A percentile compares a stretch with the other conserved stretches of the same genome.
phyloP scores from a whole-genome alignment of 2,797 vertebrate species.

The Falco novaeseelandiae region DNA sequence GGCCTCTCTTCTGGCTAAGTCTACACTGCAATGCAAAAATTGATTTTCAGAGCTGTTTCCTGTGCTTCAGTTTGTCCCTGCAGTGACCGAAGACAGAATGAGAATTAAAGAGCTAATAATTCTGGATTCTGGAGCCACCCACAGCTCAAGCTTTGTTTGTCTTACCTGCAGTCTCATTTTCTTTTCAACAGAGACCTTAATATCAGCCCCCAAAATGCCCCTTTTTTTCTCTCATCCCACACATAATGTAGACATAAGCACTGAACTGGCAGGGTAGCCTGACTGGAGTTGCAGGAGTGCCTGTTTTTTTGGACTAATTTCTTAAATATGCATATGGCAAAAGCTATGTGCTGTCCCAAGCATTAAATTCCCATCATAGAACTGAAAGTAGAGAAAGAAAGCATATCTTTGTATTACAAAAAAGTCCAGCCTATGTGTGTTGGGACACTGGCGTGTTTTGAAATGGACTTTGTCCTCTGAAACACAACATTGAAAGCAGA shows the following conservation, averaged over 20 bases:
- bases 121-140: neutral
- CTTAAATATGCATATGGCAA: neutral
- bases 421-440: neutral
- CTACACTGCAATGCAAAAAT: neutral
- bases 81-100: neutral
- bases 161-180: neutral
- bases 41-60: constrained; percentile 12
- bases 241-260: neutral
- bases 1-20: neutral
- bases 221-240: neutral
- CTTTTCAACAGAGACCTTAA: neutral
- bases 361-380: neutral
- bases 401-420: neutral
- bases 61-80: neutral
- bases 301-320: neutral
- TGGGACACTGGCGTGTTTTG: rapidly evolving
- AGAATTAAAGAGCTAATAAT: constrained; percentile 16
- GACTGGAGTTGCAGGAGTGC: neutral
- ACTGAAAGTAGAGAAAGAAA: neutral
- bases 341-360: neutral
- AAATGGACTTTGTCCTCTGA: neutral
- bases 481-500: neutral
- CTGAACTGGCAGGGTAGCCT: neutral
- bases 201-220: neutral
- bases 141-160: neutral